A percentile compares a stretch with the other conserved stretches of the same genome.
Evolutionary conservation across 2,888 invertebrate species (phyloP).

Genomic region (Gryllus longicercus): DNA sequence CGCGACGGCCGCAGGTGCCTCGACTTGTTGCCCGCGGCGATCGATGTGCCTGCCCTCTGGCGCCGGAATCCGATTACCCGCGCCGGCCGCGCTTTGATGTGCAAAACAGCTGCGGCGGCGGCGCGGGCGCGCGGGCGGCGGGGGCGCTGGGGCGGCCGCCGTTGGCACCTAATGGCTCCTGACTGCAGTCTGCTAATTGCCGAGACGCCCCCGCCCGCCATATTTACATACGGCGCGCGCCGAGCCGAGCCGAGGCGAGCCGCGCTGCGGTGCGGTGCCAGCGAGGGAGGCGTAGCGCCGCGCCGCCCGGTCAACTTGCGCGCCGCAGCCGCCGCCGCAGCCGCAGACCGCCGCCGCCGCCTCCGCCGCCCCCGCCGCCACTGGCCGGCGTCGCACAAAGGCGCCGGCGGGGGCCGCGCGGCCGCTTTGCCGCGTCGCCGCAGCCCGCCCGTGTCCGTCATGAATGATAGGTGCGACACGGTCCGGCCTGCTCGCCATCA

Average conservation of each 20-base stretch:
- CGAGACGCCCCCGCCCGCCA: conserved; percentile 6
- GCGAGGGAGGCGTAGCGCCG: background rate
- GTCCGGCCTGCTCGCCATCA: conserved; percentile 26
- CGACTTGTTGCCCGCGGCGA: conserved; percentile 20
- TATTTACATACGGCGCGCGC: conserved; percentile 3
- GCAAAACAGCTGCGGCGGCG: background rate
- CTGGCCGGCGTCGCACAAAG: background rate
- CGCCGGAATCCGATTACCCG: conserved; percentile 10
- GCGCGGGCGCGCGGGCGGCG: too few species aligned
- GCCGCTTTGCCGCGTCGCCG: conserved; percentile 17
- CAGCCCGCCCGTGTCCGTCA: conserved; percentile 23
- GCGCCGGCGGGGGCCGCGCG: background rate
- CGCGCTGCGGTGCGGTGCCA: background rate
- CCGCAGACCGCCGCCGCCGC: background rate
- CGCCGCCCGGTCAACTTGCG: background rate
- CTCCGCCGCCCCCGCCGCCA: background rate
- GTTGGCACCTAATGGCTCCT: conserved; percentile 17
- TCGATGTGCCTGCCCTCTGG: conserved; percentile 1
- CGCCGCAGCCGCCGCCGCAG: background rate
- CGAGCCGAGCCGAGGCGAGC: background rate
- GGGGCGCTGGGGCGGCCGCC: background rate
- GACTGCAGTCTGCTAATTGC: conserved; percentile 17
- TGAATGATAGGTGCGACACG: conserved; percentile 31
- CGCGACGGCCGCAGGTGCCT: background rate
- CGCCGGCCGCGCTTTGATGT: conserved; percentile 17